Conservation (phyloP, 2,888 invertebrate genomes). For the Dinocampus coccinellae region DNA sequence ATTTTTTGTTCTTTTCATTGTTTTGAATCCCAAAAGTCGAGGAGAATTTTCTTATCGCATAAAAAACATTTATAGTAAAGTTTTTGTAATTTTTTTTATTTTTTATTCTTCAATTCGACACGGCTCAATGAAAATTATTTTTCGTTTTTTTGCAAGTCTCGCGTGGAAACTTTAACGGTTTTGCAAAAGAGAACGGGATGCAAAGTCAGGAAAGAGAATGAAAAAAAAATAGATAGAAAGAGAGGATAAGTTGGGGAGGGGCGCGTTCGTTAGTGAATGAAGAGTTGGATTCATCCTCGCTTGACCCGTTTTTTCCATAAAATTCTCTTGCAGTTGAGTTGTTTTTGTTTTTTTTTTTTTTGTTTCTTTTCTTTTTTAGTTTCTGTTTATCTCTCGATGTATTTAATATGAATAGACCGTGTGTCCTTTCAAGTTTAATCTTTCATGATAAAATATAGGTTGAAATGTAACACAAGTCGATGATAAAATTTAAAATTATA, state of each 20-base stretch:
- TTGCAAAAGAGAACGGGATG: no score
- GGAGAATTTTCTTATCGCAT: conserved; percentile 8
- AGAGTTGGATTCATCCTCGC: conserved; percentile 54
- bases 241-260: conserved; percentile 23
- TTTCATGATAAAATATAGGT: not conserved
- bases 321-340: not conserved
- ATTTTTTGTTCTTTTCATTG: not conserved
- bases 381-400: not conserved
- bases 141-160: not conserved
- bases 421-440: not conserved
- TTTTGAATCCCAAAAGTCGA: not conserved
- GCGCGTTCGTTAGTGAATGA: conserved; percentile 46
- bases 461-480: not conserved
- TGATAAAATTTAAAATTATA: not conserved
- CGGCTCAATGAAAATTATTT: not conserved
- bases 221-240: conserved; percentile 28
- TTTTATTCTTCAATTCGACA: not conserved
- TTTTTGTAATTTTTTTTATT: not conserved
- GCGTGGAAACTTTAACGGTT: not conserved
- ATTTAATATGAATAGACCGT: not conserved
- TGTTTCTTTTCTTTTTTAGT: not conserved
- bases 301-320: conserved; percentile 52
- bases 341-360: not conserved
- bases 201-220: not conserved
- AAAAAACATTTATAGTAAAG: not conserved